These are phyloP conservation scores for Hipparchia semele DNA, from an alignment of 2,888 invertebrate species.

Conservation along the genomic window DNA sequence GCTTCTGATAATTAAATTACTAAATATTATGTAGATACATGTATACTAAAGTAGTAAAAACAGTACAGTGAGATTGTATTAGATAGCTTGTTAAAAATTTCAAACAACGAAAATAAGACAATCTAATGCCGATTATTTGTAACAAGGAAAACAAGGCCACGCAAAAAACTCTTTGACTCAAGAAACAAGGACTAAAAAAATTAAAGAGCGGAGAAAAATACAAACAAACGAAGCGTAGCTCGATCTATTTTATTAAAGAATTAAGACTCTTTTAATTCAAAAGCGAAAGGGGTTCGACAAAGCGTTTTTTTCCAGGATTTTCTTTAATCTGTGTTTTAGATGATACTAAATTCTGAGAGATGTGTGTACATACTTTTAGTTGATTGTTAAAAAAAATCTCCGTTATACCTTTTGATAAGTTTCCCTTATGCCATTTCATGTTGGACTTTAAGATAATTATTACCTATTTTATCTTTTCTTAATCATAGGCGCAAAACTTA, in stretches of 20 bases:
- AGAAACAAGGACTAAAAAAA: conserved; percentile 49
- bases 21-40: no score
- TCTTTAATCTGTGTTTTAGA: conserved; percentile 51
- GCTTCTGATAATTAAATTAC: no score
- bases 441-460: neutral
- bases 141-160: conserved; percentile 27
- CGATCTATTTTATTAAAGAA: conserved; percentile 62
- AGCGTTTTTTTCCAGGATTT: conserved; percentile 55
- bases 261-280: conserved; percentile 56
- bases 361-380: neutral
- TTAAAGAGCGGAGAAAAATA: conserved; percentile 53
- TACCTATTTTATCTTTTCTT: neutral
- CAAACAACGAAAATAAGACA: conserved; percentile 34
- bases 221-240: conserved; percentile 53
- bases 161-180: conserved; percentile 42
- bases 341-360: conserved; percentile 48
- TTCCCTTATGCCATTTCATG: no score
- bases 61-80: neutral
- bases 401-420: no score
- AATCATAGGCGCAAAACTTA: neutral
- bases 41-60: no score
- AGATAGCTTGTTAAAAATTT: neutral
- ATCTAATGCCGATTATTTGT: conserved; percentile 35
- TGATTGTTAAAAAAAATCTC: neutral
- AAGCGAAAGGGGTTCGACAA: conserved; percentile 55